Base-by-base conservation (phyloP, 2,888 invertebrate genomes). In the Macrophya alboannulata region DNA sequence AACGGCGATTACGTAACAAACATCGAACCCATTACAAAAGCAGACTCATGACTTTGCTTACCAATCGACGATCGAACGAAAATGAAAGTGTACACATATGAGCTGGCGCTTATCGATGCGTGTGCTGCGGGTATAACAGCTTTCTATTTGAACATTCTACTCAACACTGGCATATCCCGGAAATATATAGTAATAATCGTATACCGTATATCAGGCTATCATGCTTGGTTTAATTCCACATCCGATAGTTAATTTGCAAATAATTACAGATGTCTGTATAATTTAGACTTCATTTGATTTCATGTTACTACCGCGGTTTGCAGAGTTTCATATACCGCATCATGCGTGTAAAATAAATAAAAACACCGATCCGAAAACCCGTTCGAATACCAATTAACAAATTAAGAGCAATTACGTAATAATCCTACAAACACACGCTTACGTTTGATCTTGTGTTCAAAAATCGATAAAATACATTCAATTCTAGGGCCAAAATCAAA, bases 61-160 rank as follows among this genome's bases (percentile, higher is more conserved):
- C 83, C 45, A 83, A 83, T 83, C 62, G 84, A 72, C 77, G 71
- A 84, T 79, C 74, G 82, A 86, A 85, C 74, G 86, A 88, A 87
- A 86, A 87, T 85, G 87, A 87, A 87, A 87, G 87, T 86, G 81
- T 72, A 79, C 48, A 85, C 85, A 82, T 85, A 55, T 85, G 84
- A 40, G 65, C 79, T 81, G 82, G 76, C 21, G 48, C 82, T 31
- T 31, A 43, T 82, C 9, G 45, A 82, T 43, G 59, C 40, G 31
- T 68, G 31, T 31, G 31, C 31, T 31, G 3, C n/a, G 77, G 55
- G n/a, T 48, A 40, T n/a, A 51, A 37, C 82, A 81, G 72, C 85
- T 85, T 85, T 85, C 85, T 85, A 85, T 72, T 85, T 37, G 45
- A 68, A 72, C 68, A 68, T 48, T 62, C 59, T 31, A 55, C 37